These are phyloP conservation scores for Trimorus sp. DNA, from an alignment of 2,888 invertebrate genomes.

Conservation along the genomic window DNA sequence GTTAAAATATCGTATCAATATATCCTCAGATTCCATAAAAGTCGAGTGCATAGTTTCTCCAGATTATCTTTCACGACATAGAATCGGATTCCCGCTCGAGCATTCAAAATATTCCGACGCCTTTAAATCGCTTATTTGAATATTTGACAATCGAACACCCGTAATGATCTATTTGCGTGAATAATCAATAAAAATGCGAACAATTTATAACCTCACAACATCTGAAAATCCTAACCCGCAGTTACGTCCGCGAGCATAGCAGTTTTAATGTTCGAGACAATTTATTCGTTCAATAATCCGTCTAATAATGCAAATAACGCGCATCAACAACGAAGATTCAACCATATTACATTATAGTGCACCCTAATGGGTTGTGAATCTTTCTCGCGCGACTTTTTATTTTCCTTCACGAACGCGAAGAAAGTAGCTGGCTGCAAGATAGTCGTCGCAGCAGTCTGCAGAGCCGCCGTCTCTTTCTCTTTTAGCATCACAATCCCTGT, in stretches of 20 bases:
- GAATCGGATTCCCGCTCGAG: no score
- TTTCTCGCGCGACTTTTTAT: slow-evolving; percentile 7
- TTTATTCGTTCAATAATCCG: slow-evolving; percentile 3
- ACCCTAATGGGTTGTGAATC: slow-evolving; percentile 14
- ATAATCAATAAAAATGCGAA: no score
- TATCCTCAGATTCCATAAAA: no score
- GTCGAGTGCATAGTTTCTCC: no score
- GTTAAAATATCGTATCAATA: no score
- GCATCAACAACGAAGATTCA: slow-evolving; percentile 2
- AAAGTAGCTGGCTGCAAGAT: slow-evolving; percentile 37
- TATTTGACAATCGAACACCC: no score
- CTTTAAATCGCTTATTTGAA: no score
- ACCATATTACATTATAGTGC: slow-evolving; percentile 5
- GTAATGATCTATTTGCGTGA: no score
- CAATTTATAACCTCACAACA: not conserved
- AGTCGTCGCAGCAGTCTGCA: slow-evolving; percentile 23
- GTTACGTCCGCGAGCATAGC: no score
- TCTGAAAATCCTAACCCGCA: no score
- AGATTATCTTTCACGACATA: no score
- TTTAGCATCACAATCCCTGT: slow-evolving; percentile 76
- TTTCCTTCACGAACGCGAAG: slow-evolving; percentile 7
- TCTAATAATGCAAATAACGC: not conserved
- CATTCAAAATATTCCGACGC: no score
- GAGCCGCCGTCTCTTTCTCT: slow-evolving; percentile 58
- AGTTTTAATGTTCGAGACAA: not conserved